Conservation (phyloP, 1,140 invertebrate genomes). For the Mactra quadrangularis region DNA sequence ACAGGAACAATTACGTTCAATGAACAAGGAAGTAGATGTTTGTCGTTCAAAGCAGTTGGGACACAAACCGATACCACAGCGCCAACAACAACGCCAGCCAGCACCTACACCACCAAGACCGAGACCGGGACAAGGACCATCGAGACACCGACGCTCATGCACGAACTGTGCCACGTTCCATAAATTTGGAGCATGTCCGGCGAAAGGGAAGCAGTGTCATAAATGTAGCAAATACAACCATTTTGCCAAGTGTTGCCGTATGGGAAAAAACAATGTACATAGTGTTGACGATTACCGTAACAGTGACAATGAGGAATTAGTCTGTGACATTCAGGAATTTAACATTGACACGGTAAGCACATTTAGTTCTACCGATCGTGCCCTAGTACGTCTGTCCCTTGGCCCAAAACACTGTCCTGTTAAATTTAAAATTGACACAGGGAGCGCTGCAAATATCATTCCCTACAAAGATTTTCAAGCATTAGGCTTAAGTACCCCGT, state of each 20-base stretch:
- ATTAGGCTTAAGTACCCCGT: neutral
- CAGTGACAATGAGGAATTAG: neutral
- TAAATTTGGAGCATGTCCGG: too few relatives aligned
- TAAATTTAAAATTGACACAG: constrained; percentile 58
- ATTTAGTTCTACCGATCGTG: constrained; percentile 3
- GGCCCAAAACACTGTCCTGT: neutral
- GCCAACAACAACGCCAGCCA: neutral
- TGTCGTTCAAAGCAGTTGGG: neutral
- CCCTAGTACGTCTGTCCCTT: constrained; percentile 1
- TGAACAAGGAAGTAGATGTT: neutral
- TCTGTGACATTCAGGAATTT: neutral
- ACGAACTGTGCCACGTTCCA: too few relatives aligned
- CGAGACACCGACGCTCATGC: neutral
- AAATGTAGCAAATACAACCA: constrained; percentile 21
- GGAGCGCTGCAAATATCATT: constrained; percentile 52
- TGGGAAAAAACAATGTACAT: neutral
- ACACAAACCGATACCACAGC: neutral
- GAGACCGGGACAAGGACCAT: neutral
- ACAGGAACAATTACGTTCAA: constrained; percentile 8
- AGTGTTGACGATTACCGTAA: neutral
- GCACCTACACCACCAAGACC: neutral
- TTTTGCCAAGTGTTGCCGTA: constrained; percentile 10
- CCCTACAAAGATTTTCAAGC: constrained; percentile 4
- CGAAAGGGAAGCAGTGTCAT: constrained; percentile 14
- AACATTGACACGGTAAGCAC: constrained; percentile 27